Conservation (phyloP, 2,797 vertebrate species). For the Sciurus vulgaris region DNA sequence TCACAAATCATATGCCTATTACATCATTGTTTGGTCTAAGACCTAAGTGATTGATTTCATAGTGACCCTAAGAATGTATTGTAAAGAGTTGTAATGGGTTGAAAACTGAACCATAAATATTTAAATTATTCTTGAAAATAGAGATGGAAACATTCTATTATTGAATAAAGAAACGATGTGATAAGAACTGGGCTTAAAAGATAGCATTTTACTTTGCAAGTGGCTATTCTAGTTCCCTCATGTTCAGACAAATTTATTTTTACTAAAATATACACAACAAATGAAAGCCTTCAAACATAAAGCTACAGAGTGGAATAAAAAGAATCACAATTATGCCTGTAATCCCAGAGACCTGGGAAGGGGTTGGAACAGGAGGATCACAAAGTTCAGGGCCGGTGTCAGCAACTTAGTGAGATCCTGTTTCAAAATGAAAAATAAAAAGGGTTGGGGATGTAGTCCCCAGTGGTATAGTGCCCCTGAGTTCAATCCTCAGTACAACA, state of each 20-base stretch:
- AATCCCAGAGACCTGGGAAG: too few species aligned
- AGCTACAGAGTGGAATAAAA: conserved; percentile 70
- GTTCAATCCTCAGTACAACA: too few species aligned
- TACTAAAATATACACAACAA: conserved; percentile 75
- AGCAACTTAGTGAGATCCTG: too few species aligned
- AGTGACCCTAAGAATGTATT: conserved; percentile 72
- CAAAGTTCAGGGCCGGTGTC: too few species aligned
- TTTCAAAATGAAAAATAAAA: too few species aligned
- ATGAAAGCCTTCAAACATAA: conserved; percentile 75
- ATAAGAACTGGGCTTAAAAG: conserved; percentile 62
- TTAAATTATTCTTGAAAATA: conserved; percentile 84
- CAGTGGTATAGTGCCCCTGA: too few species aligned
- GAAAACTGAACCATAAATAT: conserved; percentile 79
- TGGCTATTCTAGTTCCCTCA: conserved; percentile 61
- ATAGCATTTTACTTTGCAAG: conserved; percentile 65
- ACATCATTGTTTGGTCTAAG: conserved; percentile 70
- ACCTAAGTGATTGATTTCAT: conserved; percentile 80
- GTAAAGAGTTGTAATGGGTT: conserved; percentile 66
- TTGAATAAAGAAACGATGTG: conserved; percentile 73
- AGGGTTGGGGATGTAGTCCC: too few species aligned
- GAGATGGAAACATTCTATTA: conserved; percentile 71
- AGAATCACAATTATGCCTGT: conserved; percentile 54
- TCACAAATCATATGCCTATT: conserved; percentile 52
- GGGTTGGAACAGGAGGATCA: too few species aligned
- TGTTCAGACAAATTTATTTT: conserved; percentile 69